Base-by-base conservation (phyloP, 2,113 vertebrate genomes). In the Litocranius walleri region DNA sequence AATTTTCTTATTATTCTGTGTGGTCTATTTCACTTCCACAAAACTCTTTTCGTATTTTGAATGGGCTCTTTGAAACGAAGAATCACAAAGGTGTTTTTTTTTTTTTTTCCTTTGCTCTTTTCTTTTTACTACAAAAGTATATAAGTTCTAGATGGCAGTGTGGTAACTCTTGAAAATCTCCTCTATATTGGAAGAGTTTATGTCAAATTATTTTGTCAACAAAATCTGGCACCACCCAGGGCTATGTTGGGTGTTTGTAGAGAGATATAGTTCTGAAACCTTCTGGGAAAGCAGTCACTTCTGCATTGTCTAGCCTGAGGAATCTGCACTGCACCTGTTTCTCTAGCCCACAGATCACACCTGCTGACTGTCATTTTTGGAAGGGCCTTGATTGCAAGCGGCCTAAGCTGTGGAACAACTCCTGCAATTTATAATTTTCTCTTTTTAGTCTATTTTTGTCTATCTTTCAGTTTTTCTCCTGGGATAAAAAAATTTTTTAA, bases 311-410 rank as follows among this genome's bases (percentile, higher is more conserved):
- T 64, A 48, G 77, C 27, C 56, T 23, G 10, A 71, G 33, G 48
- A 86, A 11, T 36, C 54, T 15, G 30, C 16, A 0, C 21, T 36
- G 11, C 50, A 27, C 59, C 7, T 16, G 23, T 6, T 78, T 25
- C 13, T 48, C 61, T 23, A 5, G 13, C 54, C 45, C 36, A 45
- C 27, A 4, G n/a, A 5, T 57, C 87, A 94, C n/a, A 84, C 93
- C 95, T 94, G 91, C 82, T 84, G 81, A 45, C 78, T 92, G 91
- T 93, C 96, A 84, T 95, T 96, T 96, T 50, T 92, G 86, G 89
- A 91, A 95, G 45, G 57, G 11, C 40, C 82, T 97, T 97, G 97
- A 97, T 97, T 97, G 52, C 59, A 97, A 93, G 88, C 74, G 94
- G 81, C 78, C 93, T 95, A 87, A 89, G 40, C 93, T 12, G 8